Percentiles rank a stretch among this genome's conserved stretches.
phyloP scores from a whole-genome alignment of 2,113 vertebrate genomes.

The Caranx melampygus region DNA sequence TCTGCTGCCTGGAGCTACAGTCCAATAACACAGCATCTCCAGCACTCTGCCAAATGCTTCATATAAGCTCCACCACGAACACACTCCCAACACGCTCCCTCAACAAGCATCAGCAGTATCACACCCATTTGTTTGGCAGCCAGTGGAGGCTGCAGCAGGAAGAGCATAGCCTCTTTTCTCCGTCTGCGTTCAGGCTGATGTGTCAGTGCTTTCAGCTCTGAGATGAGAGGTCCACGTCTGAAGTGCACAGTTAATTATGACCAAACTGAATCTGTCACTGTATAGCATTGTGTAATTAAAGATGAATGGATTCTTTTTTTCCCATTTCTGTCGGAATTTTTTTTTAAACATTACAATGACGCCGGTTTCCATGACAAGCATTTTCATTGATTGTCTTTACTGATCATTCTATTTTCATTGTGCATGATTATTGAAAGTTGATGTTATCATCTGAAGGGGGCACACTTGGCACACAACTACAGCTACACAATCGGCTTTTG shows the following conservation, averaged over 20 bases:
- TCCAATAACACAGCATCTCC: slow-evolving; percentile 21
- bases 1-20: slow-evolving; percentile 23
- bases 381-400: no score
- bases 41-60: slow-evolving; percentile 26
- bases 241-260: background rate
- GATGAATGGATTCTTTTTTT: no score
- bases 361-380: no score
- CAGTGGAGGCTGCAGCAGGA: background rate
- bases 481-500: no score
- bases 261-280: no score
- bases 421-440: no score
- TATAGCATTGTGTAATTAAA: no score
- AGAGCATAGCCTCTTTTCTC: background rate
- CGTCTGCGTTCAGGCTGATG: background rate
- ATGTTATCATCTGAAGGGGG: no score
- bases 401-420: no score
- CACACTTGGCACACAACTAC: no score
- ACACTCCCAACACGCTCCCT: slow-evolving; percentile 25
- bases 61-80: slow-evolving; percentile 7
- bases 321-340: no score
- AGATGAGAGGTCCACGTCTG: background rate
- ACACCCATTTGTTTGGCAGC: background rate
- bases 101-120: background rate
- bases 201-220: background rate
- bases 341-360: no score